phyloP scores from a whole-genome alignment of 1,140 invertebrate species.

The Cataglyphis hispanica region DNA sequence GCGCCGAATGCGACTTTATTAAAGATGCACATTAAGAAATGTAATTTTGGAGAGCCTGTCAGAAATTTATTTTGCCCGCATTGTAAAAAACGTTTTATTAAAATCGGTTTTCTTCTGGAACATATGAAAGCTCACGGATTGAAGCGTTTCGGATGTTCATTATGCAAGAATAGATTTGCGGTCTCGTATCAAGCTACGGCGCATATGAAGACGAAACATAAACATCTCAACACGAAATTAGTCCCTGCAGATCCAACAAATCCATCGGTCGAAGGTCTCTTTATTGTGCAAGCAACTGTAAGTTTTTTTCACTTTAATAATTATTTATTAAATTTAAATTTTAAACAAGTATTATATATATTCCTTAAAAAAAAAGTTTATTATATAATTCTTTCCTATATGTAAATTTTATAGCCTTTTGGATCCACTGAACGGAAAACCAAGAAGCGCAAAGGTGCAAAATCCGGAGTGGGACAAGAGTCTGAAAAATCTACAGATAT shows the following conservation, averaged over 20 bases:
- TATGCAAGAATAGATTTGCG: slow-evolving; percentile 86
- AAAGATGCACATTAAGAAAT: slow-evolving; percentile 86
- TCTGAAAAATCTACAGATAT: slow-evolving; percentile 71
- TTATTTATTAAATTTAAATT: neutral
- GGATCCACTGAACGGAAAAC: slow-evolving; percentile 67
- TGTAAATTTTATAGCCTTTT: slow-evolving; percentile 53
- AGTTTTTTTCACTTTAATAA: slow-evolving; percentile 64
- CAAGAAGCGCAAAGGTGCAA: slow-evolving; percentile 74
- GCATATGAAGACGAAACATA: slow-evolving; percentile 88
- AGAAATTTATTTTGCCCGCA: slow-evolving; percentile 85
- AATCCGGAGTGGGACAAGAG: slow-evolving; percentile 70
- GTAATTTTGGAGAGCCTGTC: slow-evolving; percentile 71
- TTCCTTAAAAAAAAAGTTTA: neutral
- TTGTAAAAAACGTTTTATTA: slow-evolving; percentile 84
- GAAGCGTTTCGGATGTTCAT: slow-evolving; percentile 86
- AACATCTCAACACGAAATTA: slow-evolving; percentile 81
- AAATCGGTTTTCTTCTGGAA: slow-evolving; percentile 83
- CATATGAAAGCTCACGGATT: slow-evolving; percentile 86
- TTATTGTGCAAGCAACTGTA: slow-evolving; percentile 85
- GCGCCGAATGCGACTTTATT: slow-evolving; percentile 78
- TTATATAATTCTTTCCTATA: neutral
- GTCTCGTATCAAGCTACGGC: slow-evolving; percentile 82
- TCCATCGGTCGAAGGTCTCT: slow-evolving; percentile 86
- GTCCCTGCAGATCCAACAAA: slow-evolving; percentile 87
- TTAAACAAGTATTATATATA: neutral